Evolutionary conservation across 2,113 vertebrate genomes (phyloP), one percentile per base, ranked within the genome.

Genomic region (Mirounga angustirostris): DNA sequence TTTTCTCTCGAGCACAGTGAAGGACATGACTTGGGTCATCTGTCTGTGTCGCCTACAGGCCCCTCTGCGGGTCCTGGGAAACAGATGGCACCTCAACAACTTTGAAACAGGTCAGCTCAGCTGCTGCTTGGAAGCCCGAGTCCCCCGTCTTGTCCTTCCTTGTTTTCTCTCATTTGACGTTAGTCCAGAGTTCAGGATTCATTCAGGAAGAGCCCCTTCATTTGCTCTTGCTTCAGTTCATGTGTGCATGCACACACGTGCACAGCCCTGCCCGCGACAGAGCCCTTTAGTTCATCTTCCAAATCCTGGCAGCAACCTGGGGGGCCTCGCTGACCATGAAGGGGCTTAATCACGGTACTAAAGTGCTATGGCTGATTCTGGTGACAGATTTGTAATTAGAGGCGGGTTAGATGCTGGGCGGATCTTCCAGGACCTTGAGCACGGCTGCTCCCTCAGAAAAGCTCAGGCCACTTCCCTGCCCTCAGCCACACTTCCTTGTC

Each of bases 191-290:
- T 56, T 54, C 13, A 36, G 86, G 71, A 36, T 76, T 89, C n/a
- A 3, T 71, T 84, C 1, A 8, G 5, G 7, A 71, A 67, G 33
- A 67, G 33, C 12, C 40, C 5, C 43, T 71, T 61, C n/a, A 43
- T 94, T 94, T 40, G 10, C 15, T 21, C 36, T 14, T 54, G 71
- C 58, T 24, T 43, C 46, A 46, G 46, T 9, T 46, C 46, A 46
- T 46, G 46, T 8, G 46, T 8, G 46, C 21, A 65, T 5, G 8
- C 8, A 1, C 28, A 9, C 30, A n/a, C 73, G 59, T 71, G 26
- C 16, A 40, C 5, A 0, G 58, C 36, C 11, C 0, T n/a, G 28
- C 56, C 14, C 19, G 80, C 56, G 22, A 56, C 52, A 69, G 0
- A 40, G 24, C 54, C 26, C 22, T 91, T 54, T 26, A 28, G 4